Base-by-base conservation (phyloP, 64 coral and sea anemone species). In the Catalaphyllia jardinei region DNA sequence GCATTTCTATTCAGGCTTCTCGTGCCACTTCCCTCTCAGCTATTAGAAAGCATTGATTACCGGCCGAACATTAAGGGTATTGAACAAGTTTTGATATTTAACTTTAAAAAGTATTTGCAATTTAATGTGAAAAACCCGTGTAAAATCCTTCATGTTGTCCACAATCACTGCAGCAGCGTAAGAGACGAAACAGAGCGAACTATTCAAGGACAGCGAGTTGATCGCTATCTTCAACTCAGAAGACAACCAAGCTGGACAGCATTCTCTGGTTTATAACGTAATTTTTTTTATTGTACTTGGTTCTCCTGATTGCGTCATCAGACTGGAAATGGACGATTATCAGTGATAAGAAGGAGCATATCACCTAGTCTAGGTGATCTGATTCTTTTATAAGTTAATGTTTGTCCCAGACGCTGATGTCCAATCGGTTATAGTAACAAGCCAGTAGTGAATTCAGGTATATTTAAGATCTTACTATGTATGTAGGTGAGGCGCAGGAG, bases 61-160 rank as follows among this genome's bases (percentile, higher is more conserved):
- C 90, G 91, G 18, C 91, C 93, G 25, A 86, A 98, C 64, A 91
- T 98, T 31, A 88, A 27, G 24, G 94, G 93, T 17, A 82, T 88
- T 15, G 96, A 98, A 64, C 88, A 81, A 55, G 91, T 98, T 51
- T 67, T 98, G 62, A 95, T 98, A 19, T 95, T 87, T 57, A 60
- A 65, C 20, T 69, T 98, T 2, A 72, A 87, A 72, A 89, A 73
- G 39, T 79, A 90, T 46, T 93, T 83, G 50, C 52, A 80, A 16
- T 98, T 95, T 69, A 76, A 16, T 8, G 57, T 98, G 20, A 91
- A 85, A 80, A 98, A 98, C 86, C 96, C 96, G 29, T 98, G 96
- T 79, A 90, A n/a, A 88, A 88, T 91, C 82, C 83, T 98, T 20
- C 79, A 91, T 60, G 86, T 98, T 75, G 71, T 91, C 52, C 96